A percentile compares a stretch with the other conserved stretches of the same genome.
Evolutionary conservation across 2,113 vertebrate genomes (phyloP).

Genomic region (Crotalus viridis): DNA sequence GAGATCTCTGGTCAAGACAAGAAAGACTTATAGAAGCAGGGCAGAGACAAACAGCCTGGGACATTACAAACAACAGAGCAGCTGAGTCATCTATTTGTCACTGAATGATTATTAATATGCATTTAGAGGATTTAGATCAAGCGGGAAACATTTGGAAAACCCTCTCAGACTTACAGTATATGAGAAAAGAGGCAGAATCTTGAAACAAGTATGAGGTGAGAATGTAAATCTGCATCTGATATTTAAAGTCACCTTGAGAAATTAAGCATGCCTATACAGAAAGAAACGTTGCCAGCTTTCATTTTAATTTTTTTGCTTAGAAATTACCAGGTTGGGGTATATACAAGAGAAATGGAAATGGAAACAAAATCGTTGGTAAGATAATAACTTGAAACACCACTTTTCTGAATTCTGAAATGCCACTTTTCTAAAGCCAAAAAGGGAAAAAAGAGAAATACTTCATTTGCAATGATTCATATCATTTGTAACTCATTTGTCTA

Average conservation of each 20-base stretch:
- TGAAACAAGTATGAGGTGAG: background rate
- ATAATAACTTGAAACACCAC: background rate
- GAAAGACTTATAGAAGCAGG: background rate
- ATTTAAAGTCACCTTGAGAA: background rate
- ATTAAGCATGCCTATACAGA: background rate
- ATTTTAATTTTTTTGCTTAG: background rate
- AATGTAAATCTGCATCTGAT: background rate
- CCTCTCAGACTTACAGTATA: background rate
- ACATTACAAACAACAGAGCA: background rate
- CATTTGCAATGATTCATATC: background rate
- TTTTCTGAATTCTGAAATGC: background rate
- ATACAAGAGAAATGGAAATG: background rate
- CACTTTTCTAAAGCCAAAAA: background rate
- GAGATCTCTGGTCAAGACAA: background rate
- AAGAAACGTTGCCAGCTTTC: background rate
- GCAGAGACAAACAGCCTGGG: background rate
- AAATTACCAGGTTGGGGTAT: background rate
- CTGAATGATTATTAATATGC: background rate
- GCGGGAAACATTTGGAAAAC: background rate
- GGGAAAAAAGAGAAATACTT: background rate
- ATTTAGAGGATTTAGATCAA: background rate
- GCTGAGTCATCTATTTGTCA: background rate
- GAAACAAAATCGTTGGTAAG: background rate
- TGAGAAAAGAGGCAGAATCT: background rate
- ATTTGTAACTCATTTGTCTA: background rate